phyloP scores from a whole-genome alignment of 2,113 vertebrate species.

The Bungarus multicinctus region DNA sequence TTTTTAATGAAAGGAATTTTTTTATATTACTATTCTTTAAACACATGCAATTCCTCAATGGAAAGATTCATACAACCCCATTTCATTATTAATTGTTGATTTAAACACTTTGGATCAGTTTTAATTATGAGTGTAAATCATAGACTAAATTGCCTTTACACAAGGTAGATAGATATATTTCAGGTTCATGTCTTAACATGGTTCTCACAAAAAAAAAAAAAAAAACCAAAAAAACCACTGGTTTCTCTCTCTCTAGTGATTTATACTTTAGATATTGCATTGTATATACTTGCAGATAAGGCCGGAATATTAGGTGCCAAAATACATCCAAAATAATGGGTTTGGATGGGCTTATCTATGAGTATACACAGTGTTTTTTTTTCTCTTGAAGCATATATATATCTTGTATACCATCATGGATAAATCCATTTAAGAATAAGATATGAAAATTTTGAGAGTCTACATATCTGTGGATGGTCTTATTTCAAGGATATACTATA shows the following conservation, averaged over 20 bases:
- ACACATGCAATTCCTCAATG: not conserved
- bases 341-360: not conserved
- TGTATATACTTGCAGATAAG: not conserved
- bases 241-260: not conserved
- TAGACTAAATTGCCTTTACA: not conserved
- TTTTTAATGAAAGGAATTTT: not conserved
- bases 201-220: not conserved
- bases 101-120: not conserved
- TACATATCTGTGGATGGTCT: not conserved
- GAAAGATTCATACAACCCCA: not conserved
- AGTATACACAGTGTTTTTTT: not conserved
- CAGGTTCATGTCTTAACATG: not conserved
- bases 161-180: not conserved
- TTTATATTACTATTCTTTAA: not conserved
- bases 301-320: not conserved
- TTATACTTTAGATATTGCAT: not conserved
- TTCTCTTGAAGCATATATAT: not conserved
- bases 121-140: not conserved
- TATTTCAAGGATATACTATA: not conserved
- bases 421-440: not conserved
- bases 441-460: not conserved
- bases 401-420: not conserved
- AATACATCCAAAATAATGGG: not conserved
- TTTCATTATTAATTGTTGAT: not conserved
- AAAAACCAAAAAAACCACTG: not conserved